Percentiles rank a stretch among this genome's conserved stretches.
Evolutionary conservation across 1,140 invertebrate genomes (phyloP).

Genomic region (Trialeurodes vaporariorum): DNA sequence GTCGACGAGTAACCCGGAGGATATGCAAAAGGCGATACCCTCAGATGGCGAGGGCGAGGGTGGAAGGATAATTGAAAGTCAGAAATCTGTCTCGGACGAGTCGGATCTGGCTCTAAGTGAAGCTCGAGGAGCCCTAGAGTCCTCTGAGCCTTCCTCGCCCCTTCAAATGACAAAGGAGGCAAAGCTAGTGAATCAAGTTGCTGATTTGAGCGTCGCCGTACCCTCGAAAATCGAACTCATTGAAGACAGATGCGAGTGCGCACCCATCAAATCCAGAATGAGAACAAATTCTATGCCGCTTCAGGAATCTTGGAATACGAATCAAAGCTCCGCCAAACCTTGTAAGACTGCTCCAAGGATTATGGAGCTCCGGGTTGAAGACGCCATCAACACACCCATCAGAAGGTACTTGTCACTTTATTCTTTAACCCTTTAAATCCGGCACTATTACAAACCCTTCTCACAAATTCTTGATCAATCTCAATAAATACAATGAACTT

Average conservation of each 20-base stretch:
- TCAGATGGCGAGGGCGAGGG: neutral
- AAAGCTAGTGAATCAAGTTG: neutral
- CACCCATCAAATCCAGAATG: neutral
- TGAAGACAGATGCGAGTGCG: too few species aligned
- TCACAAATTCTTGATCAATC: too few species aligned
- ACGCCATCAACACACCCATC: neutral
- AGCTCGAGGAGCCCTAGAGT: neutral
- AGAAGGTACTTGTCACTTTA: too few species aligned
- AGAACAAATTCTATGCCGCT: neutral
- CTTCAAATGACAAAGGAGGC: too few species aligned
- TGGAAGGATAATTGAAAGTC: conserved; percentile 2
- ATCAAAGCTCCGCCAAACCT: neutral
- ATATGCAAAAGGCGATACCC: conserved; percentile 9
- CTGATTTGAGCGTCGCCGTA: neutral
- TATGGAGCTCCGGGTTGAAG: neutral
- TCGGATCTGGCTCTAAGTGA: neutral
- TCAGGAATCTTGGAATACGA: too few species aligned
- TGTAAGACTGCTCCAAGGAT: neutral
- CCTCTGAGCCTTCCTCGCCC: too few species aligned
- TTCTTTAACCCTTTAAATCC: too few species aligned
- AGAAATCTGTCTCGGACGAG: conserved; percentile 4
- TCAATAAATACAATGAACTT: too few species aligned
- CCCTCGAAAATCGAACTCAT: neutral
- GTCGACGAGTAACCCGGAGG: conserved; percentile 19
- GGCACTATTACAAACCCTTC: too few species aligned